Base-by-base conservation (phyloP, 2,797 vertebrate genomes). In the Semaprochilodus insignis region DNA sequence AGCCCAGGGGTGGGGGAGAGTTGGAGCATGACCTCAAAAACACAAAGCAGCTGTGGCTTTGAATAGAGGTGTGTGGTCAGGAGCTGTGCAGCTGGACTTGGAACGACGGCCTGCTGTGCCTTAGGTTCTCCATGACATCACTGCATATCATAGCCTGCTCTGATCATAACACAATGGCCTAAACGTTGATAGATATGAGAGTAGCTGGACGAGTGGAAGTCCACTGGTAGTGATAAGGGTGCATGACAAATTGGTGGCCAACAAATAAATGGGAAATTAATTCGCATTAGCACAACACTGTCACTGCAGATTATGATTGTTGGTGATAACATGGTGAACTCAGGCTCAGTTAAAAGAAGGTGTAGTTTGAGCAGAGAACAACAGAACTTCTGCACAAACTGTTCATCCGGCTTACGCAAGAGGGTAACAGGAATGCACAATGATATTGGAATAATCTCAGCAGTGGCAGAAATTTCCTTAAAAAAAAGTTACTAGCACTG, bases 1-100 rank as follows among this genome's bases (percentile, higher is more conserved):
- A 92, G 91, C 91, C 91, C 90, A 88, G 88, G 91, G 93, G 93
- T 93, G 93, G 93, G 93, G 93, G 91, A 93, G 92, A 91, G 90
- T 89, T 91, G 81, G 88, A 92, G 86, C 90, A 88, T 90, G 89
- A 78, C 57, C 88, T 88, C 85, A 84, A 87, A 93, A 95, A 95
- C 91, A 88, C 87, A 89, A 94, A 94, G 91, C 93, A 95, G 93
- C 93, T 94, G 93, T 90, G 92, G 70, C 71, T 71, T 77, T 78
- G 65, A 48, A 78, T 51, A 25, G 62, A 77, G 57, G 55, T 11
- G 62, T 54, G 70, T 67, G 23, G 77, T 57, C 70, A 67, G 51
- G 54, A 79, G 36, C 23, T 40, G 63, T 62, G 60, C 34, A 76
- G 76, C 67, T 40, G 71, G 70, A 52, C 15, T 13, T 67, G 34